These are phyloP conservation scores for Zele albiditarsus DNA, from an alignment of 2,888 invertebrate species.

Conservation along the genomic window DNA sequence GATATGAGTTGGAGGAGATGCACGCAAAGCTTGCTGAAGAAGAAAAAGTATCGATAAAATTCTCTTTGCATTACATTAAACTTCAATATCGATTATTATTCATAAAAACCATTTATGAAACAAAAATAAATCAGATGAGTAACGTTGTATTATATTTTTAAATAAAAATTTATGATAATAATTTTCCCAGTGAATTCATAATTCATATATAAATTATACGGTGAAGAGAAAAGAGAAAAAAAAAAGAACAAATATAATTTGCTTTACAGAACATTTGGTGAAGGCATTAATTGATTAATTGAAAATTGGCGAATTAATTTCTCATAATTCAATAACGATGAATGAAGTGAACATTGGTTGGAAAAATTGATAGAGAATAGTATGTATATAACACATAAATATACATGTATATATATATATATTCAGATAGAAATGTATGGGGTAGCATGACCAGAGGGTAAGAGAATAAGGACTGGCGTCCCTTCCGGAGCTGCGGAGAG, in stretches of 20 bases:
- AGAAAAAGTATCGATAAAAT: conserved; percentile 56
- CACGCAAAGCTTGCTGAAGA: conserved; percentile 13
- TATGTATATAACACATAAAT: background rate
- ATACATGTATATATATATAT: background rate
- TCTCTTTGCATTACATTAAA: conserved; percentile 60
- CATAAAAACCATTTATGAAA: background rate
- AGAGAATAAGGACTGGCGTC: conserved; percentile 42
- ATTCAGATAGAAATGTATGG: conserved; percentile 17
- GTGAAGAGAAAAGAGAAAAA: background rate
- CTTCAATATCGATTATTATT: conserved; percentile 38
- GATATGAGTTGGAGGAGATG: conserved; percentile 15
- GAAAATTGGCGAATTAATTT: conserved; percentile 28
- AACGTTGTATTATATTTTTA: background rate
- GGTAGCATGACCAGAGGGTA: conserved; percentile 29
- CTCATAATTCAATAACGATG: background rate
- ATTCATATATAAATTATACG: background rate
- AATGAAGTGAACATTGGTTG: conserved; percentile 23
- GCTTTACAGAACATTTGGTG: background rate
- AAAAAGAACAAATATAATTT: conserved; percentile 5
- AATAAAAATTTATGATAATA: background rate
- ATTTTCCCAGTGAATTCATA: background rate
- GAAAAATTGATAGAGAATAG: conserved; percentile 34
- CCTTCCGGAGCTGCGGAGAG: conserved; percentile 44
- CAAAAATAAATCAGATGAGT: background rate
- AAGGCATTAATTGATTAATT: conserved; percentile 31